These are phyloP conservation scores for Meteorus sp. DNA, from an alignment of 1,140 invertebrate genomes.

Conservation along the genomic window DNA sequence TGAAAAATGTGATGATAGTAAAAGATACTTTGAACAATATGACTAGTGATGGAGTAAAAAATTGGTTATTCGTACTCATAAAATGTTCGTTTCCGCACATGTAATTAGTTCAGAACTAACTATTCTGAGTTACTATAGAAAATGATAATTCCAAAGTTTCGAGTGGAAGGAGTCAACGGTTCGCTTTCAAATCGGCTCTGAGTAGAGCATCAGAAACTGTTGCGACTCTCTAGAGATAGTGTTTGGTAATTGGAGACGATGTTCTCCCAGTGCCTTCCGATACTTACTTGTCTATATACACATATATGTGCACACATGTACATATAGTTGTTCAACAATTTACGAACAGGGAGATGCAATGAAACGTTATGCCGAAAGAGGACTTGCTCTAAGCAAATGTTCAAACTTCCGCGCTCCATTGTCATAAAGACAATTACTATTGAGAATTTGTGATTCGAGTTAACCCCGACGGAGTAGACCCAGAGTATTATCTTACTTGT, in stretches of 20 bases:
- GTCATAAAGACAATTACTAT: conserved; percentile 32
- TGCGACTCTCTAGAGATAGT: neutral
- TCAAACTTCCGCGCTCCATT: conserved; percentile 16
- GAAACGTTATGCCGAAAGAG: neutral
- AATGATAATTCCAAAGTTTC: too few relatives aligned
- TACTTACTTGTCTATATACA: conserved; percentile 1
- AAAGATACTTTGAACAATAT: too few relatives aligned
- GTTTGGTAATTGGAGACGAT: conserved; percentile 5
- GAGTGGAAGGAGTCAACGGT: too few relatives aligned
- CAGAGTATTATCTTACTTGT: neutral
- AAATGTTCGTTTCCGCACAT: too few relatives aligned
- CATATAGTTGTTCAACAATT: neutral
- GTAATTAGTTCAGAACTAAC: too few relatives aligned
- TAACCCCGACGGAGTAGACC: neutral
- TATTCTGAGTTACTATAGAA: too few relatives aligned
- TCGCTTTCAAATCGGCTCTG: neutral
- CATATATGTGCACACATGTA: neutral
- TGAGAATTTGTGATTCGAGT: conserved; percentile 26
- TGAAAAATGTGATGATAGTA: too few relatives aligned
- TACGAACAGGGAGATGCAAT: neutral
- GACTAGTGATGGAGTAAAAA: too few relatives aligned
- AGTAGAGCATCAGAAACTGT: neutral
- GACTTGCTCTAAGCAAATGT: neutral
- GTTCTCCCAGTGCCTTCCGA: neutral
- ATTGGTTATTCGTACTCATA: too few relatives aligned